Base-by-base conservation (phyloP, 2,113 vertebrate species). In the Micronycteris hirsuta region DNA sequence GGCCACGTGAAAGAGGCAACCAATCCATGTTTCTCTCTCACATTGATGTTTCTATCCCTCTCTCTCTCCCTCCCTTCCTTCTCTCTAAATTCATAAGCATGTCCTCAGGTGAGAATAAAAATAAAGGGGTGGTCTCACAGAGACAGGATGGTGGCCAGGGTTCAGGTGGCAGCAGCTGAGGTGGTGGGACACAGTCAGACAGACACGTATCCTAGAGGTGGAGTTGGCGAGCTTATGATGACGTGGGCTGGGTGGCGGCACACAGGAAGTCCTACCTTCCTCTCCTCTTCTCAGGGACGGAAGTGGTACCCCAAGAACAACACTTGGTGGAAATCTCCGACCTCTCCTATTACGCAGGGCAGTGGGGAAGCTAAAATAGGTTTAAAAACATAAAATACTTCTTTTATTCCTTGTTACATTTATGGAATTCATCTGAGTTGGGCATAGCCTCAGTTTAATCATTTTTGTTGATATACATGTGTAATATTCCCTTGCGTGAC, bases 221-320 rank as follows among this genome's bases (percentile, higher is more conserved):
- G 78, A n/a, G n/a, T 68, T 13, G 5, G 33, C 84, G 33, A 49
- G 74, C 45, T 67, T 54, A 20, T 76, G 41, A 74, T 74, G 5
- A 56, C 33, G 52, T 49, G 31, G 68, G 33, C 31, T 33, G 9
- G 13, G 70, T 10, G 58, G 36, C 24, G 15, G 38, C 56, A 67
- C 38, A 36, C 68, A 28, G 68, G 97, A 98, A 97, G 52, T 41
- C 65, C 82, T 95, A 52, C 68, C 22, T 54, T 17, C 2, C 24
- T 56, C 58, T 15, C 24, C n/a, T 88, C 65, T 9, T 28, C 54
- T 36, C 36, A 54, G 54, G 26, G 58, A 31, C 31, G 5, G 16
- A 68, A 13, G 61, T 12, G 8, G 49, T 38, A 28, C 43, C 49
- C 38, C 11, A 52, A 63, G 22, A 82, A 71, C 3, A 68, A 70